These are phyloP conservation scores for Myotis lucifugus DNA, from an alignment of 2,113 vertebrate species.

Conservation along the genomic window DNA sequence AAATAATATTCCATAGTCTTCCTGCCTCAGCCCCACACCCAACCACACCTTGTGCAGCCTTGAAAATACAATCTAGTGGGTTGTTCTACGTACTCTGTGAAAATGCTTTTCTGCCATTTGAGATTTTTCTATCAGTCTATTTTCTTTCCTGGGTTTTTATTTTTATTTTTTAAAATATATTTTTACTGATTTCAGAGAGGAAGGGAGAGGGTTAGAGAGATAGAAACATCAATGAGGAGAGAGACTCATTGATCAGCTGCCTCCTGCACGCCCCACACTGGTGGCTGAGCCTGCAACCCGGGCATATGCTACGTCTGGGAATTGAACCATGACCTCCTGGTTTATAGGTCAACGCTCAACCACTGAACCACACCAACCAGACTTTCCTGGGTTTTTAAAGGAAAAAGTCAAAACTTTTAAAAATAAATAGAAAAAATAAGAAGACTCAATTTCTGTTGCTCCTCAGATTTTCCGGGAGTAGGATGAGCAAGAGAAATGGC, in stretches of 20 bases:
- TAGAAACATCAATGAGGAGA: too few relatives aligned
- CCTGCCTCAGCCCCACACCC: not conserved
- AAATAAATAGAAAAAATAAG: not conserved
- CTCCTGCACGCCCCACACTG: too few relatives aligned
- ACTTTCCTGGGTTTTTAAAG: conserved; percentile 9
- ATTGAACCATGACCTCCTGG: too few relatives aligned
- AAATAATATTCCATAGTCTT: not conserved
- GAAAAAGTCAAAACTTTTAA: not conserved
- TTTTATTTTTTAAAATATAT: too few relatives aligned
- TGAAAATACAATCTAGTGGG: not conserved
- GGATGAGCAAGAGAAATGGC: conserved; percentile 21
- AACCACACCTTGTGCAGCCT: not conserved
- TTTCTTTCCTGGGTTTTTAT: not conserved
- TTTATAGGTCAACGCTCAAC: too few relatives aligned
- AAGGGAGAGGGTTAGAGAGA: too few relatives aligned
- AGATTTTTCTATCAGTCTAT: not conserved
- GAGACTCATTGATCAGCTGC: too few relatives aligned
- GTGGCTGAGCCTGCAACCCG: too few relatives aligned
- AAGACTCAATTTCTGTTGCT: not conserved
- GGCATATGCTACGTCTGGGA: too few relatives aligned
- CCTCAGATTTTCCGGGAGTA: conserved; percentile 21
- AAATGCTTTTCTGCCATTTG: not conserved
- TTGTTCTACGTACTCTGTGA: not conserved
- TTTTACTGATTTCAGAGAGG: too few relatives aligned
- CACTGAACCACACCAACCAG: too few relatives aligned